Percentiles rank a stretch among this genome's conserved stretches.
Conservation (phyloP, 2,797 vertebrate genomes). For the Gadopsis marmoratus region DNA sequence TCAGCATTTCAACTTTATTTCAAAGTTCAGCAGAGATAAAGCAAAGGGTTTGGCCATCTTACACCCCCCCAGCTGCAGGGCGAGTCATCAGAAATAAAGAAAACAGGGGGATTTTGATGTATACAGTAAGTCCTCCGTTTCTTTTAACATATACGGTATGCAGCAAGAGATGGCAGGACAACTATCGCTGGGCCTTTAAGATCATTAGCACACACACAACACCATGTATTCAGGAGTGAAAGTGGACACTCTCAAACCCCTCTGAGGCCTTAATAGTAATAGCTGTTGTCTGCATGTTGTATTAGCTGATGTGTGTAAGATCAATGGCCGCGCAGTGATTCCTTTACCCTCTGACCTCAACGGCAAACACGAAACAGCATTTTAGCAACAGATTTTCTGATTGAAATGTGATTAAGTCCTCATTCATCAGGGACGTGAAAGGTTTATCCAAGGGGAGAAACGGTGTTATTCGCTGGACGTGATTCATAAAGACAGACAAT, state of each 20-base stretch:
- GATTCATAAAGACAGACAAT: slow-evolving; percentile 74
- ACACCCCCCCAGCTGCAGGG: too few relatives aligned
- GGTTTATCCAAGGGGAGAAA: slow-evolving; percentile 75
- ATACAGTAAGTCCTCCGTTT: not conserved
- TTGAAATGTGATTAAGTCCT: slow-evolving; percentile 66
- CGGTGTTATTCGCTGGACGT: slow-evolving; percentile 53
- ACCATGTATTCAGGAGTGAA: not conserved
- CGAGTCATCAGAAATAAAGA: not conserved
- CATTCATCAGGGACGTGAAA: slow-evolving; percentile 73
- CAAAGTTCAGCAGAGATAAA: too few relatives aligned
- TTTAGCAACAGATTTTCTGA: slow-evolving; percentile 41
- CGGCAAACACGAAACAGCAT: slow-evolving; percentile 55
- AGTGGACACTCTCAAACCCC: not conserved
- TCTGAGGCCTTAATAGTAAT: not conserved
- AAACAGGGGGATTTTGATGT: too few relatives aligned
- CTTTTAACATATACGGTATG: too few relatives aligned
- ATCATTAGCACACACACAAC: not conserved
- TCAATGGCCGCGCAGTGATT: slow-evolving; percentile 6
- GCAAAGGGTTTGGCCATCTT: too few relatives aligned
- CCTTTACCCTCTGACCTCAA: slow-evolving; percentile 44
- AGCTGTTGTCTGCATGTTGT: not conserved
- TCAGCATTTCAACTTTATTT: too few relatives aligned
- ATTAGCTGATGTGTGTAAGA: not conserved
- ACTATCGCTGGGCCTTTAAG: not conserved
- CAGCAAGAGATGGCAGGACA: too few relatives aligned